Conservation (phyloP, 1,140 invertebrate genomes). For the Drosophila azteca region DNA sequence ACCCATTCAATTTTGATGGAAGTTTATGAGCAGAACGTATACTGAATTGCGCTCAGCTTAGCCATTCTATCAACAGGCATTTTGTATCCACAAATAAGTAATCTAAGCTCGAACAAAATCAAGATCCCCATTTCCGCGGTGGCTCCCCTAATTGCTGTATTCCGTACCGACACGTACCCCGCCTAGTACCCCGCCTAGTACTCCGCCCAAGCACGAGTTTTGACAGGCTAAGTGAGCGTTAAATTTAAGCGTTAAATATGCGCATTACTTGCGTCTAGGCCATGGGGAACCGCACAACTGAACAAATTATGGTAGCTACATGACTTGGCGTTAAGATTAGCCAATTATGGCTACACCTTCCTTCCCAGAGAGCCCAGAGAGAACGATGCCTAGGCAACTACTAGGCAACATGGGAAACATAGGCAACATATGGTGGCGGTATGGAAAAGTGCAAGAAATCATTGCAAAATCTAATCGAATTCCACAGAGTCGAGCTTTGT, state of each 20-base stretch:
- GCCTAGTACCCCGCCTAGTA: no score
- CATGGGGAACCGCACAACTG: conserved; percentile 9
- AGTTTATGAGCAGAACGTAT: no score
- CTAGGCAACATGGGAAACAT: neutral
- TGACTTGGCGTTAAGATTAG: conserved; percentile 71
- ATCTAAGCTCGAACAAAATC: no score
- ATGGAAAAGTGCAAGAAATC: neutral
- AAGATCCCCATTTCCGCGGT: neutral
- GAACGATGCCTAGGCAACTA: neutral
- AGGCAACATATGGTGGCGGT: conserved; percentile 43
- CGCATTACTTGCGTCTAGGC: conserved; percentile 15
- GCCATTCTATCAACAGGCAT: no score
- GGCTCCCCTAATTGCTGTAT: conserved; percentile 10
- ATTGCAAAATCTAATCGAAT: conserved; percentile 7
- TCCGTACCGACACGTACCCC: conserved; percentile 16
- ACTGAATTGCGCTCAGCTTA: no score
- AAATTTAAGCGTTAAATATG: conserved; percentile 55
- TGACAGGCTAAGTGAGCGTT: conserved; percentile 52
- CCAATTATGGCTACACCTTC: conserved; percentile 34
- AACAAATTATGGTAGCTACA: conserved; percentile 63
- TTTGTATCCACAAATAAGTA: no score
- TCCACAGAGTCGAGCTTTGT: conserved; percentile 2
- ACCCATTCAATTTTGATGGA: no score
- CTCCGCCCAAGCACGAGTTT: neutral
- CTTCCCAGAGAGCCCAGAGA: neutral